These are phyloP conservation scores for Nudaria mundana DNA, from an alignment of 2,888 invertebrate species.

Conservation along the genomic window DNA sequence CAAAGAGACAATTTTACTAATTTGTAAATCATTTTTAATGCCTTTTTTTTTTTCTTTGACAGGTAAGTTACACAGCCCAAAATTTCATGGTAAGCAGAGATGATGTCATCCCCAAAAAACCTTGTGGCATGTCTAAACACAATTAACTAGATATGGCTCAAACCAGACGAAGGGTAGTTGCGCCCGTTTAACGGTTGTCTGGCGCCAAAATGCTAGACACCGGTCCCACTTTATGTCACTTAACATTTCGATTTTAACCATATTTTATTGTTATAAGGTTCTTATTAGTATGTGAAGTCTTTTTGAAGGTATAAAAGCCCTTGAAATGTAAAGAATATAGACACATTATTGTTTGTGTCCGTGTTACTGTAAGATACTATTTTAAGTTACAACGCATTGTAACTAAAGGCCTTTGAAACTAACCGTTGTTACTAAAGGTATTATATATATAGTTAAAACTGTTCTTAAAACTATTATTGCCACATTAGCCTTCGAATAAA, in stretches of 20 bases:
- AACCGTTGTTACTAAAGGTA: too few species aligned
- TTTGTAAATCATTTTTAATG: too few species aligned
- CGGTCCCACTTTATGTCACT: slow-evolving; percentile 39
- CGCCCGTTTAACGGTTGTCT: slow-evolving; percentile 55
- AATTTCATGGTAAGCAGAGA: slow-evolving; percentile 6
- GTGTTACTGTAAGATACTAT: too few species aligned
- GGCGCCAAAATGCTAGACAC: slow-evolving; percentile 63
- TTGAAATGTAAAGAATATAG: slow-evolving; percentile 27
- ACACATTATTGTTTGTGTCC: slow-evolving; percentile 37
- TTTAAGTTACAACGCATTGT: too few species aligned
- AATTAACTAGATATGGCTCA: slow-evolving; percentile 40
- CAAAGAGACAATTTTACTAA: too few species aligned
- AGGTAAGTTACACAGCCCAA: slow-evolving; percentile 22
- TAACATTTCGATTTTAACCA: slow-evolving; percentile 21
- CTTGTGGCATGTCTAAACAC: slow-evolving; percentile 36
- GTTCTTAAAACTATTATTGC: too few species aligned
- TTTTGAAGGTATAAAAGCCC: too few species aligned
- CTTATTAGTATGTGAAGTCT: slow-evolving; percentile 10
- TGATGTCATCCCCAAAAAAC: slow-evolving; percentile 28
- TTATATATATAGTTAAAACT: too few species aligned
- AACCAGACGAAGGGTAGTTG: slow-evolving; percentile 43
- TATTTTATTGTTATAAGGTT: slow-evolving; percentile 10
- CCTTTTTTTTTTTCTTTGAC: slow-evolving; percentile 21
- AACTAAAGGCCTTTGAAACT: too few species aligned
- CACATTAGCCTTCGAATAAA: too few species aligned